phyloP scores from a whole-genome alignment of 2,113 vertebrate genomes.

The Syngnathus typhle region DNA sequence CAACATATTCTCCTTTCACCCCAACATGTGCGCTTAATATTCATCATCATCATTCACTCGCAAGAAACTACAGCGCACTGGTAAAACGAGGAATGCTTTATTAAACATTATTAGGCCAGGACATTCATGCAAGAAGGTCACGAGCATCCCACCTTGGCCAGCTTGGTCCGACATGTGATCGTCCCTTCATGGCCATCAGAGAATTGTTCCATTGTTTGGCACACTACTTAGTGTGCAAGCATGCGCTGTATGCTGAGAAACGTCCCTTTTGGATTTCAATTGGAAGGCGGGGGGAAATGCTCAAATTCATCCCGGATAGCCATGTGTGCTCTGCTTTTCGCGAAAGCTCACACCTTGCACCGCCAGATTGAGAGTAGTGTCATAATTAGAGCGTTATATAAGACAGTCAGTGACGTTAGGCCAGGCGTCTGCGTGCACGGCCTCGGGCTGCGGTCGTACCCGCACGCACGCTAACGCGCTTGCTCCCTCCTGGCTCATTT shows the following conservation, averaged over 20 bases:
- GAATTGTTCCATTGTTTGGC: constrained; percentile 32
- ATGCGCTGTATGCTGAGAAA: constrained; percentile 1
- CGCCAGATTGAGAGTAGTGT: constrained; percentile 18
- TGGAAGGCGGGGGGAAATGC: too few species aligned
- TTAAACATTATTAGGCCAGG: too few species aligned
- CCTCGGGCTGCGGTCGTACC: constrained; percentile 26
- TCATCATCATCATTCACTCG: too few species aligned
- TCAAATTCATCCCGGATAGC: too few species aligned
- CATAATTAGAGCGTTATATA: constrained; percentile 50
- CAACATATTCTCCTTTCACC: neutral
- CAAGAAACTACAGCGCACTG: too few species aligned
- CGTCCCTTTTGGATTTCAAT: too few species aligned
- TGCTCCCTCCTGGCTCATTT: constrained; percentile 36
- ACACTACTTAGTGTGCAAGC: constrained; percentile 16
- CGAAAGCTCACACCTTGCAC: neutral
- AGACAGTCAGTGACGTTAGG: constrained; percentile 25
- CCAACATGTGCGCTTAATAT: neutral
- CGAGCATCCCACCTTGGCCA: neutral
- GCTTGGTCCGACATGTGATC: constrained; percentile 30
- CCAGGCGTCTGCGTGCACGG: constrained; percentile 5
- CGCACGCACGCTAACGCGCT: neutral
- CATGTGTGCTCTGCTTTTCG: too few species aligned
- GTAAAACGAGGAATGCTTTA: too few species aligned
- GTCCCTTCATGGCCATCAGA: constrained; percentile 19
- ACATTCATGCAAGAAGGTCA: neutral